Conservation (phyloP, 2,888 invertebrate species). For the Calameuta idolon region DNA sequence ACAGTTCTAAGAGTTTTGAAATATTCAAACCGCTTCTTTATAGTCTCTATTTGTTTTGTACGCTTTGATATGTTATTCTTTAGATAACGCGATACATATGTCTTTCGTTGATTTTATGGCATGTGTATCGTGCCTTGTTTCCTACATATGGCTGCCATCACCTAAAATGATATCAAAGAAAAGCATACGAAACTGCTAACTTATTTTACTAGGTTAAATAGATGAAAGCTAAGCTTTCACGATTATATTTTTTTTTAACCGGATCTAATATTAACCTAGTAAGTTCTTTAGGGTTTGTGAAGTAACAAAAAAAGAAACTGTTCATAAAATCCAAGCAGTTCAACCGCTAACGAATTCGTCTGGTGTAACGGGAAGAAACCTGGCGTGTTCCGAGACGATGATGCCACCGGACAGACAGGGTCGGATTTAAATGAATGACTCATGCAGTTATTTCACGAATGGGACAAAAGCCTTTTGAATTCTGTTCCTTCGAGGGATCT, state of each 20-base stretch:
- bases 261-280: neutral
- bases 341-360: neutral
- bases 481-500: slow-evolving; percentile 53
- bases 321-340: neutral
- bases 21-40: neutral
- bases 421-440: slow-evolving; percentile 66
- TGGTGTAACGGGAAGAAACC: neutral
- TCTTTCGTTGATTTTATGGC: neutral
- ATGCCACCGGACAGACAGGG: slow-evolving; percentile 30
- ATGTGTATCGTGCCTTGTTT: neutral
- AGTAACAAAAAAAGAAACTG: neutral
- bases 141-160: neutral
- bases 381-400: slow-evolving; percentile 2
- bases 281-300: neutral
- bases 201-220: neutral
- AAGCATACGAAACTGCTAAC: neutral
- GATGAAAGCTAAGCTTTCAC: neutral
- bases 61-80: neutral
- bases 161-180: neutral
- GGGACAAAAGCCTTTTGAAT: slow-evolving; percentile 61
- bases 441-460: slow-evolving; percentile 51
- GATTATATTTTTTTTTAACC: neutral
- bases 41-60: neutral
- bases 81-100: neutral
- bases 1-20: neutral